Evolutionary conservation across 2,113 vertebrate species (phyloP), one percentile per base, ranked within the genome.

Genomic region (Saimiri boliviensis): DNA sequence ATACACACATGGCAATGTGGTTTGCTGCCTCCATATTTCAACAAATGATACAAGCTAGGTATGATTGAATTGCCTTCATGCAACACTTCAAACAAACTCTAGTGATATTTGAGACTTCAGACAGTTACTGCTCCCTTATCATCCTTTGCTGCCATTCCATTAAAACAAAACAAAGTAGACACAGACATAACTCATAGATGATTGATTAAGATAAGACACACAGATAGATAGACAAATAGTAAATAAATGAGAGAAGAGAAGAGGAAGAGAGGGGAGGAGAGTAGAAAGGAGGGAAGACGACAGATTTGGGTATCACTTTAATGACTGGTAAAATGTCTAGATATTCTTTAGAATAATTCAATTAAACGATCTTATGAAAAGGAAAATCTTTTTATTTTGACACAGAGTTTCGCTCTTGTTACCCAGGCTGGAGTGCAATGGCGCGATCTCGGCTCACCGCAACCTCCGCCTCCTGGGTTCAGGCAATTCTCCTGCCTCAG

Each of bases 321-420:
- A 87, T 14, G 52, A 27, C 20, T 80, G 58, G 19, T 17, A 58
- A 47, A 86, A 86, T 30, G 7, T 73, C 16, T 85, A 89, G 63
- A 4, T 74, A 86, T 40, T 91, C 60, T 94, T 86, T 84, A 45
- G 54, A 80, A 45, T 91, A 94, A 89, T 70, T 85, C 45, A 81
- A 63, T 58, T 19, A 14, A 63, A 58, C 12, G 86, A 60, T 82
- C 54, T 80, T 63, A 37, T 93, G 66, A 86, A 84, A 95, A 86
- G 68, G 42, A 89, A 86, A 91, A 84, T 73, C 35, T 89, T 84
- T n/a, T n/a, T n/a, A n/a, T n/a, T n/a, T n/a, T n/a, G n/a, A n/a
- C n/a, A n/a, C n/a, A n/a, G n/a, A n/a, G n/a, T n/a, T n/a, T n/a
- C n/a, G n/a, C n/a, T n/a, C n/a, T n/a, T n/a, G n/a, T n/a, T n/a